Evolutionary conservation across 1,140 invertebrate species (phyloP).

Genomic region (Zaprionus ornatus): DNA sequence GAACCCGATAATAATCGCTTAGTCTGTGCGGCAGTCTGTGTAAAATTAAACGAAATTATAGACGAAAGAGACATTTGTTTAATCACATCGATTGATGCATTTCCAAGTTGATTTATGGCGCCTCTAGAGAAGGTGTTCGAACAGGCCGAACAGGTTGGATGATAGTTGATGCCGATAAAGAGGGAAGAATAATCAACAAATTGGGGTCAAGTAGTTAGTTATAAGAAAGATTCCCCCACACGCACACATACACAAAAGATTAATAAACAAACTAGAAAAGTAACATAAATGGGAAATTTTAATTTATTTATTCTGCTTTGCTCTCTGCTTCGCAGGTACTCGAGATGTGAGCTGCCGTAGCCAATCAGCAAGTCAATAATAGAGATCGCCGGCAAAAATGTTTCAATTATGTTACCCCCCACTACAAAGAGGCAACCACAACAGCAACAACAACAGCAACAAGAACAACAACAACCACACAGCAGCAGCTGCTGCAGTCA

Average conservation of each 20-base stretch:
- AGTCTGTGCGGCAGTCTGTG: background rate
- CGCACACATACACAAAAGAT: background rate
- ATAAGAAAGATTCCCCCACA: background rate
- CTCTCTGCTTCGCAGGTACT: constrained; percentile 28
- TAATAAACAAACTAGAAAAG: background rate
- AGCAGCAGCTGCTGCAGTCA: constrained; percentile 24
- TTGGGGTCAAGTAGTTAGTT: constrained; percentile 13
- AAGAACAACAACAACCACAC: constrained; percentile 37
- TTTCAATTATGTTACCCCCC: constrained; percentile 76
- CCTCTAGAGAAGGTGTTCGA: background rate
- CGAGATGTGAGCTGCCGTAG: constrained; percentile 50
- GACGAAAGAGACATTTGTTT: constrained; percentile 6
- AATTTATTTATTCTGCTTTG: background rate
- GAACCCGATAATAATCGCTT: background rate
- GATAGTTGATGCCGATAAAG: background rate
- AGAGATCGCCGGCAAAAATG: constrained; percentile 66
- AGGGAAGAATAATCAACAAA: background rate
- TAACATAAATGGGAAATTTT: background rate
- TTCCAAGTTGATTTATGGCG: constrained; percentile 40
- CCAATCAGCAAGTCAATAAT: constrained; percentile 65
- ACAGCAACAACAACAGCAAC: constrained; percentile 35
- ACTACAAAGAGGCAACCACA: constrained; percentile 44
- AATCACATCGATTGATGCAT: constrained; percentile 30
- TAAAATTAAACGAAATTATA: constrained; percentile 3
- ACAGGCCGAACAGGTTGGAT: background rate